Conservation (phyloP, 35 echinoderm and acorn worm species). For the Heliocidaris tuberculata region DNA sequence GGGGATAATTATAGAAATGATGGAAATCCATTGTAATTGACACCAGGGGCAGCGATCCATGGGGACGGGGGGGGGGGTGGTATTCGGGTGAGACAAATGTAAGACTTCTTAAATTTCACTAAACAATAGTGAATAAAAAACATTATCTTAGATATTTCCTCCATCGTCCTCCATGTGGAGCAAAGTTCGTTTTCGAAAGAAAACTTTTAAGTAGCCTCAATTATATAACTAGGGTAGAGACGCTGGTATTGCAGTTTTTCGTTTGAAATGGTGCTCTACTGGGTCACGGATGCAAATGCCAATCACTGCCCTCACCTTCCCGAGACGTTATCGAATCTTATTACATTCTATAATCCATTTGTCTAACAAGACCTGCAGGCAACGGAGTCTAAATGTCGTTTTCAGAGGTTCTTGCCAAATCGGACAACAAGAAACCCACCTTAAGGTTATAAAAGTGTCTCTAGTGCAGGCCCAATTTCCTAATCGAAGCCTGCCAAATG, state of each 20-base stretch:
- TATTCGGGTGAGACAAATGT: no score
- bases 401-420: not conserved
- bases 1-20: no score
- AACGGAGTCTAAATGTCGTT: not conserved
- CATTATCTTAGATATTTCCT: not conserved
- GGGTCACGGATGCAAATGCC: not conserved
- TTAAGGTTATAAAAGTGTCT: not conserved
- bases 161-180: not conserved
- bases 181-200: not conserved
- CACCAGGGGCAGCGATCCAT: no score
- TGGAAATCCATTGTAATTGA: no score
- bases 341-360: conserved; percentile 5
- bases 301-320: not conserved
- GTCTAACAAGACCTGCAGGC: not conserved
- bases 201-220: not conserved
- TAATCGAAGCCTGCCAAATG: not conserved
- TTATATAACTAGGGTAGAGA: not conserved
- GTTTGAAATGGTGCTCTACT: not conserved
- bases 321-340: not conserved
- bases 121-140: not conserved
- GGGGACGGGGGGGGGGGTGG: no score
- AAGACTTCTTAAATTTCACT: no score
- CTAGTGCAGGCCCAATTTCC: not conserved
- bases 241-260: not conserved
- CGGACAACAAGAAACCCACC: not conserved